Evolutionary conservation across 2,797 vertebrate genomes (phyloP).

Genomic region (Apogon talboti): DNA sequence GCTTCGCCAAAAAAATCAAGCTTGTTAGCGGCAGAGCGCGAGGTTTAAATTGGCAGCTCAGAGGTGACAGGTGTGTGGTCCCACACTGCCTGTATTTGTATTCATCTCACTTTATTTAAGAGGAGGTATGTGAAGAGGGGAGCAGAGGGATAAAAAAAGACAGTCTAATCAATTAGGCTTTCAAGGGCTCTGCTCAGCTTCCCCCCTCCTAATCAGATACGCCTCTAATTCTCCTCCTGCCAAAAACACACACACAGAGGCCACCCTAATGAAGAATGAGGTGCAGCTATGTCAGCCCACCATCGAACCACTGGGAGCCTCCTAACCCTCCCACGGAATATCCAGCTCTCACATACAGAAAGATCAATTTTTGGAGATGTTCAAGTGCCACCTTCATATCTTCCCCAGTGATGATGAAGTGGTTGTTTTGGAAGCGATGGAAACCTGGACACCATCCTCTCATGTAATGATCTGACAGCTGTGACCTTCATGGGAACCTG

Average conservation of each 20-base stretch:
- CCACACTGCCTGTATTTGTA: constrained; percentile 71
- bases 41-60: constrained; percentile 71
- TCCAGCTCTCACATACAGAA: constrained; percentile 30
- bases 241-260: constrained; percentile 53
- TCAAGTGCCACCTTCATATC: constrained; percentile 38
- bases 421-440: constrained; percentile 59
- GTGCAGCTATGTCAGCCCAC: constrained; percentile 42
- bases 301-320: neutral
- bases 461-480: constrained; percentile 71
- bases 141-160: constrained; percentile 53
- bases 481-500: constrained; percentile 73
- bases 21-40: constrained; percentile 67
- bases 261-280: constrained; percentile 61
- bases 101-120: constrained; percentile 76
- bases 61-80: constrained; percentile 79
- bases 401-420: constrained; percentile 48
- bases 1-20: constrained; percentile 54
- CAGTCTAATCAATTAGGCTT: constrained; percentile 80
- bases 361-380: constrained; percentile 32
- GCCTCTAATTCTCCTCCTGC: constrained; percentile 63
- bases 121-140: constrained; percentile 51
- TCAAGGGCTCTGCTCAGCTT: constrained; percentile 67
- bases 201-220: constrained; percentile 73
- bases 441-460: constrained; percentile 60
- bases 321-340: constrained; percentile 27